Percentiles rank a stretch among this genome's conserved stretches.
These are phyloP conservation scores for Netelia melanura DNA, from an alignment of 2,888 invertebrate genomes.

Conservation along the genomic window DNA sequence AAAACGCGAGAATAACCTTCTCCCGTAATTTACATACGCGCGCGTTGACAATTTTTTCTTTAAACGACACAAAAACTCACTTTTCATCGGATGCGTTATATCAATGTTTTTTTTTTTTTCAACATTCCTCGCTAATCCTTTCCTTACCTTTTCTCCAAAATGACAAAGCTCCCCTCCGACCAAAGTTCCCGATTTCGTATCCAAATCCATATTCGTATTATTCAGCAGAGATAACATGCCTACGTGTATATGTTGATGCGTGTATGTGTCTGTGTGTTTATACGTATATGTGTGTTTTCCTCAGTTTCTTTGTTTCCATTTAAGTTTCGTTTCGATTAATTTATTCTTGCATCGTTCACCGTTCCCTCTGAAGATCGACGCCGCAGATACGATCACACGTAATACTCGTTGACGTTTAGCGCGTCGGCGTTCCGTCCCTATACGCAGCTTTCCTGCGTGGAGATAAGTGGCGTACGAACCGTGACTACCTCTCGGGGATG, in stretches of 20 bases:
- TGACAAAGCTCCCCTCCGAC: no score
- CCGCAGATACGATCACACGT: slow-evolving; percentile 81
- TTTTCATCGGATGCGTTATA: not conserved
- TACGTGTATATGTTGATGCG: not conserved
- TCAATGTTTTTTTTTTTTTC: not conserved
- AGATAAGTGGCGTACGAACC: slow-evolving; percentile 83
- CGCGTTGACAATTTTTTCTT: not conserved
- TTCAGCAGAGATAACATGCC: not conserved
- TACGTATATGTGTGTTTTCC: not conserved
- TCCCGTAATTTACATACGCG: not conserved
- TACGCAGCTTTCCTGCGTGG: slow-evolving; percentile 84
- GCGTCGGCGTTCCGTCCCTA: slow-evolving; percentile 84
- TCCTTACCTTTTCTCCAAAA: no score
- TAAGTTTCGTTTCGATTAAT: slow-evolving; percentile 19
- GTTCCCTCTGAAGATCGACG: slow-evolving; percentile 71
- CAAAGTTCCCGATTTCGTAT: no score
- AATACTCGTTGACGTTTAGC: slow-evolving; percentile 84
- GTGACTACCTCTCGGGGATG: slow-evolving; percentile 83
- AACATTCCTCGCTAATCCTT: not conserved
- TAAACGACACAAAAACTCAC: not conserved
- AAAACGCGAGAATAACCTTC: not conserved
- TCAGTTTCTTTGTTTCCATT: slow-evolving; percentile 1
- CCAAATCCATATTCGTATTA: not conserved
- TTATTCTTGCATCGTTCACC: slow-evolving; percentile 14
- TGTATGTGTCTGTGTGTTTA: no score